phyloP scores from a whole-genome alignment of 2,113 vertebrate species.

The Channa maculata region DNA sequence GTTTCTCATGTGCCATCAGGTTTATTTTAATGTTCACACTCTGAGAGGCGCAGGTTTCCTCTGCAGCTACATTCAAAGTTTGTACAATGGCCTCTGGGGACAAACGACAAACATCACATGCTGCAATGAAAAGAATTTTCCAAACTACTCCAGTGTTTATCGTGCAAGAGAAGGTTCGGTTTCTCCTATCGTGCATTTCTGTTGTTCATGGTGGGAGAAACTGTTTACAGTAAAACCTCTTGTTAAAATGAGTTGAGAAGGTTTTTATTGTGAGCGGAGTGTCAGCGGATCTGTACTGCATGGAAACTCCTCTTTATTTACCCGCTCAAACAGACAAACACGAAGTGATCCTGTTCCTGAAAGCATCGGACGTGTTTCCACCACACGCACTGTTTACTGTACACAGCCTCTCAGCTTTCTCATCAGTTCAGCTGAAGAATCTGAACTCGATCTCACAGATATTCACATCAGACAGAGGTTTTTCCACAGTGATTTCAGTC shows the following conservation, averaged over 20 bases:
- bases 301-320: constrained; percentile 38
- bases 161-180: no score
- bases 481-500: no score
- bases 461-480: not conserved
- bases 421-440: constrained; percentile 25
- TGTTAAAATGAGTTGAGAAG: not conserved
- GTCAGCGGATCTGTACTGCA: constrained; percentile 41
- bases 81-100: no score
- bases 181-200: no score
- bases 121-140: no score
- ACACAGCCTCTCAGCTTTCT: constrained; percentile 1
- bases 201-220: no score
- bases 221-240: no score
- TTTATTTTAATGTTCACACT: not conserved
- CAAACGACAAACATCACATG: no score
- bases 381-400: constrained; percentile 15
- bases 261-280: not conserved
- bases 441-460: constrained; percentile 11
- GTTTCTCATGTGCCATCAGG: not conserved
- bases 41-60: not conserved
- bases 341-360: not conserved
- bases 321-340: constrained; percentile 7
- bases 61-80: not conserved
- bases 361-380: no score
- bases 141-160: no score